These are phyloP conservation scores for Actinia tenebrosa DNA, from an alignment of 64 coral and sea anemone genomes.

Conservation along the genomic window DNA sequence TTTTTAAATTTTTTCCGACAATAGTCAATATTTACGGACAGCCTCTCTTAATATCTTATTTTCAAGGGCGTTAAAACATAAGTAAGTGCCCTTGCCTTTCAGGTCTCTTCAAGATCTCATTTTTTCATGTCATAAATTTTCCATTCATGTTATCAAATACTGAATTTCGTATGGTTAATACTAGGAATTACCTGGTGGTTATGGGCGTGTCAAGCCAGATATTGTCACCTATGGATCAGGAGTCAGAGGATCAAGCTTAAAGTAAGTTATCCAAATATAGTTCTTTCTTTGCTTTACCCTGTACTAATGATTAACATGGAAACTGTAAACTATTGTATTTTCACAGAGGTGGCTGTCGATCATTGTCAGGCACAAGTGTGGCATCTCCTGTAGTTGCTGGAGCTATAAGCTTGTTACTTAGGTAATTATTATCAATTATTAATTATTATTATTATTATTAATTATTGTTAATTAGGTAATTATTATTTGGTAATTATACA, in stretches of 20 bases:
- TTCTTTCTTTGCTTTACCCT: background rate
- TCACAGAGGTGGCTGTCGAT: constrained; percentile 93
- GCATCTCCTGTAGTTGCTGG: constrained; percentile 98
- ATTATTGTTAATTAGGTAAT: no score
- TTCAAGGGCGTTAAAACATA: no score
- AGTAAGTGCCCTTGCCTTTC: no score
- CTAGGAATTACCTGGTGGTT: constrained; percentile 89
- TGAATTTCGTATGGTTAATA: background rate
- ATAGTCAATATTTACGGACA: no score
- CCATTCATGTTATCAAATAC: no score
- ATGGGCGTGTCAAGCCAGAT: constrained; percentile 94
- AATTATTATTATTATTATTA: no score
- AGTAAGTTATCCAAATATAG: constrained; percentile 4
- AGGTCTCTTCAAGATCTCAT: no score
- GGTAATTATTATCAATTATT: no score
- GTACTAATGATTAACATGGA: background rate
- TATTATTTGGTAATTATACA: constrained; percentile 50
- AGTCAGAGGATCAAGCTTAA: constrained; percentile 86
- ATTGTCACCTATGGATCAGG: constrained; percentile 93
- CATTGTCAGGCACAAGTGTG: constrained; percentile 96
- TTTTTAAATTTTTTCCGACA: no score
- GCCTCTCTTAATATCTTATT: no score
- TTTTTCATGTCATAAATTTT: no score
- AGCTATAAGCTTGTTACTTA: constrained; percentile 84
- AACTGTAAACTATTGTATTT: background rate